Evolutionary conservation across 2,888 invertebrate genomes (phyloP), one percentile per base, ranked within the genome.

Genomic region (Sarcophaga subvicina): DNA sequence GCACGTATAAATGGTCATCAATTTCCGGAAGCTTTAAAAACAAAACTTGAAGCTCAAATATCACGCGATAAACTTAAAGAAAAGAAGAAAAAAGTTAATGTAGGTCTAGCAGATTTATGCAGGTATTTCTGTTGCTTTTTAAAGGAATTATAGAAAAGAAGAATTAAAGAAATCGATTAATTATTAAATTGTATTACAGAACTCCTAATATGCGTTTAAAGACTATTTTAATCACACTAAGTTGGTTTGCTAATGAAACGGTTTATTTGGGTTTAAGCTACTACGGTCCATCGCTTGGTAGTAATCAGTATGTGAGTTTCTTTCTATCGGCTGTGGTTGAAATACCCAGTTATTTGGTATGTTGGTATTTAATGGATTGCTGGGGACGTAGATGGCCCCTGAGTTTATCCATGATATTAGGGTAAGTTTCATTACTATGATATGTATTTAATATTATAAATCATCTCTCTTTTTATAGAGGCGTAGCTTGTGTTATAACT

Each of bases 211-310:
- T 98, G 96, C 94, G 98, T 69, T 93, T 98, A 17, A 98, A 98
- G 93, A 98, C 98, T 0, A 95, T 96, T 88, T 94, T 98, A 77
- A 97, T 98, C 78, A 98, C 98, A 0, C 93, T 98, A 27, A 98
- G 97, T 92, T 98, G 98, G 98, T 98, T 98, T 92, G 98, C 98
- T 72, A 98, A 97, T 90, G 97, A 98, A 91, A 98, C 97, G 93
- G 98, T 98, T 3, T 98, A 98, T 91, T 96, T 98, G 22, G 98
- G 98, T 0, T 94, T 98, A 62, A 98, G 98, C 89, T 98, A 98
- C 91, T 98, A 98, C 90, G 98, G 98, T 0, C 98, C 98, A 12
- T 96, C 97, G 1, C 94, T 98, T 77, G 98, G 98, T 12, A 96
- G 95, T 90, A 97, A 98, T 92, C 97, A 98, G 90, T 98, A 98